Base-by-base conservation (phyloP, 92 coral and sea anemone genomes). In the Porites cylindrica region DNA sequence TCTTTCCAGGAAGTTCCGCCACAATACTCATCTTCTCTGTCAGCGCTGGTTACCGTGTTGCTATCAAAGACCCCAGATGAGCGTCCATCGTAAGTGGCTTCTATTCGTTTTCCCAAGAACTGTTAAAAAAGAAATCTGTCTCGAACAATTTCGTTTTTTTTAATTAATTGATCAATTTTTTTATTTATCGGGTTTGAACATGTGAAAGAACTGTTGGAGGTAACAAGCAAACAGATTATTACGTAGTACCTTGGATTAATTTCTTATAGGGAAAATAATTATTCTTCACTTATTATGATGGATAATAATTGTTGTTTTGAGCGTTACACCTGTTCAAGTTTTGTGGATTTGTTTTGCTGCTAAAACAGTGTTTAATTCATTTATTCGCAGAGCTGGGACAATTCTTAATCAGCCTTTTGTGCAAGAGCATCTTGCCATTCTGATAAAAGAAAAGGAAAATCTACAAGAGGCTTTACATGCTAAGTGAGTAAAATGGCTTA, bases 21-120 rank as follows among this genome's bases (percentile, higher is more conserved):
- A 2, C 91, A 81, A 80, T 96, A 90, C 64, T 93, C 98, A 9
- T 72, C 92, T 19, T 80, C 90, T 14, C 26, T 97, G 12, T 75
- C 70, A 13, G 91, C 77, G 14, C 93, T 97, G 16, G 86, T 97
- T 75, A 87, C 88, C 67, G 91, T 83, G 53, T 86, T 96, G 89
- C 91, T 96, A 56, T 85, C 99, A 47, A 96, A 96, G 75, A 85
- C 89, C 38, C 97, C 99, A 24, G 99, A 96, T 17, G 94, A 93
- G 52, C 80, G 99, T 85, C 99, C 98, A 80, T 95, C 98, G 99
- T 96, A 86, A 24, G 90, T 77, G 16, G 53, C 17, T 18, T 14
- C 61, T 56, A 56, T 56, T 10, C 61, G 1, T 56, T 10, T 10
- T 56, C 61, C 16, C 61, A 56, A 56, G 8, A 56, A 14, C 47